Conservation (phyloP, 2,797 vertebrate genomes). For the Myotis vivesi region DNA sequence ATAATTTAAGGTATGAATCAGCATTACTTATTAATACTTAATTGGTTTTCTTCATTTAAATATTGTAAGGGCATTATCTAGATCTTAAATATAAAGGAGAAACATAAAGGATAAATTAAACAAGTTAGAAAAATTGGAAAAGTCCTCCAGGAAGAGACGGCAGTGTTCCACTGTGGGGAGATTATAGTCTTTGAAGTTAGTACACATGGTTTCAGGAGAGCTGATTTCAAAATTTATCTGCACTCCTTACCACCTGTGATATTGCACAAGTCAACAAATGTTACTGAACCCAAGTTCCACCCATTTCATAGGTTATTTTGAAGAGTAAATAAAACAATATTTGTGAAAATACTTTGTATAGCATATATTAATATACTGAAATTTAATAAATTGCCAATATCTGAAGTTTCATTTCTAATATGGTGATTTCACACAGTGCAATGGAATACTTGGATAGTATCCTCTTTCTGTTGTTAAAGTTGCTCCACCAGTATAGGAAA, state of each 20-base stretch:
- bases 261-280: background rate
- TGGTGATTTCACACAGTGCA: background rate
- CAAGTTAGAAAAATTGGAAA: background rate
- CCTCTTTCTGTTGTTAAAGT: background rate
- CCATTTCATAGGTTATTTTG: background rate
- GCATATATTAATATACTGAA: background rate
- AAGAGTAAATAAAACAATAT: background rate
- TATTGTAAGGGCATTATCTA: background rate
- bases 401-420: background rate
- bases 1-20: background rate
- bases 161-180: background rate
- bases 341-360: background rate
- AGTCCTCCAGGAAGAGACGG: background rate
- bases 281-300: background rate
- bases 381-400: background rate
- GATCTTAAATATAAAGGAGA: background rate
- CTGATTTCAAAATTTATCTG: background rate
- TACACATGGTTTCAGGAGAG: background rate
- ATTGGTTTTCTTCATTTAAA: background rate
- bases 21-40: background rate
- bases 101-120: background rate
- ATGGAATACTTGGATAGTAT: background rate
- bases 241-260: background rate
- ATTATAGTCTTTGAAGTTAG: background rate
- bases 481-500: background rate